These are phyloP conservation scores for Epizoanthus rinbou DNA, from an alignment of 92 coral and sea anemone genomes.

Conservation along the genomic window DNA sequence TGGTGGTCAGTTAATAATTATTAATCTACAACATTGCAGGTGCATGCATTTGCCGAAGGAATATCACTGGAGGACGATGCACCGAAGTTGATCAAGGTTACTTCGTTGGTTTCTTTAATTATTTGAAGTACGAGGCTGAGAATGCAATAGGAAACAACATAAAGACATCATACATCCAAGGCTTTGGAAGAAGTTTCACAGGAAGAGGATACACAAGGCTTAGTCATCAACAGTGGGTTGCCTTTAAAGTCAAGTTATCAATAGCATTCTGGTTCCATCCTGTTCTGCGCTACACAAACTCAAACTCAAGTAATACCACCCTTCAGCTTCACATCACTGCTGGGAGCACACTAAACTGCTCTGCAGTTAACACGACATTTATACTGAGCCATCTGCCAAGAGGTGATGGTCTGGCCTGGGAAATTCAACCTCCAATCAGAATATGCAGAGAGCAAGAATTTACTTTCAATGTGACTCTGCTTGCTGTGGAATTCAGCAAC, in stretches of 20 bases:
- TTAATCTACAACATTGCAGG: slow-evolving; percentile 51
- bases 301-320: slow-evolving; percentile 37
- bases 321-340: slow-evolving; percentile 56
- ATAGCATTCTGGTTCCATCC: slow-evolving; percentile 47
- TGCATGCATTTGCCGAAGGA: slow-evolving; percentile 75
- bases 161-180: slow-evolving; percentile 67
- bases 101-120: slow-evolving; percentile 68
- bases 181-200: slow-evolving; percentile 70
- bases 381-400: slow-evolving; percentile 28
- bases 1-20: not conserved
- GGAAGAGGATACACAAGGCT: slow-evolving; percentile 88
- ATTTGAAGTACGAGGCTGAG: slow-evolving; percentile 85
- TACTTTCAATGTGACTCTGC: slow-evolving; percentile 70
- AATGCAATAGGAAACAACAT: slow-evolving; percentile 68
- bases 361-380: slow-evolving; percentile 37
- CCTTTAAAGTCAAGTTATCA: slow-evolving; percentile 55
- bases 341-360: slow-evolving; percentile 46
- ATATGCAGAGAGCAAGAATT: slow-evolving; percentile 60
- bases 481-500: slow-evolving; percentile 44
- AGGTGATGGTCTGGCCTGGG: slow-evolving; percentile 76
- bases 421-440: slow-evolving; percentile 34
- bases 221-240: slow-evolving; percentile 53
- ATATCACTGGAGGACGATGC: slow-evolving; percentile 79
- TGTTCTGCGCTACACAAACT: slow-evolving; percentile 69
- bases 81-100: slow-evolving; percentile 62